Evolutionary conservation across 2,797 vertebrate genomes (phyloP).

Genomic region (Ctenopoma multispine): DNA sequence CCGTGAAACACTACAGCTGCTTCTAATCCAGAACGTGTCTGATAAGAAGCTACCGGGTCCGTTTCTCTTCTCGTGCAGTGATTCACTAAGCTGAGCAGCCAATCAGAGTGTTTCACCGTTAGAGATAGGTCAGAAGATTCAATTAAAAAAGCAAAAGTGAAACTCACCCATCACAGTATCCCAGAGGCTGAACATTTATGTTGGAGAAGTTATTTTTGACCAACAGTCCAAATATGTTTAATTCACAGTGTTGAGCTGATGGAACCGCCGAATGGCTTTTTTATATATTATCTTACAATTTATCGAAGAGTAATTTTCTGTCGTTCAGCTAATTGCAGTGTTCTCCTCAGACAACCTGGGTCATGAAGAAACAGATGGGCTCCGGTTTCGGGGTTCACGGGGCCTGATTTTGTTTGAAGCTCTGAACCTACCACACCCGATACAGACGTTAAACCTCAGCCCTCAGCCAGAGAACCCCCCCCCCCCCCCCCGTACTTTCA

Average conservation of each 20-base stretch:
- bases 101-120: too few species aligned
- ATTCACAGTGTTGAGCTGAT: neutral
- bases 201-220: too few species aligned
- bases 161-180: neutral
- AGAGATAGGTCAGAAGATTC: too few species aligned
- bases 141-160: neutral
- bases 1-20: too few species aligned
- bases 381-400: neutral
- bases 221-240: neutral
- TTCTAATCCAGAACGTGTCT: too few species aligned
- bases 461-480: slow-evolving; percentile 5
- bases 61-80: too few species aligned
- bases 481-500: slow-evolving; percentile 4
- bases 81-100: too few species aligned
- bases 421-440: too few species aligned
- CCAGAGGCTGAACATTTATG: neutral
- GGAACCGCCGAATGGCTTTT: neutral
- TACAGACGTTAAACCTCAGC: neutral
- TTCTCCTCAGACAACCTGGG: neutral
- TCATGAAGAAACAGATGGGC: neutral
- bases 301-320: neutral
- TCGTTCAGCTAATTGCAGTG: neutral
- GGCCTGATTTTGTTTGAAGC: too few species aligned
- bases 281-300: neutral
- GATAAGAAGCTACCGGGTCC: too few species aligned